Base-by-base conservation (phyloP, 2,797 vertebrate genomes). In the Lepidocolaptes lacrymiger region DNA sequence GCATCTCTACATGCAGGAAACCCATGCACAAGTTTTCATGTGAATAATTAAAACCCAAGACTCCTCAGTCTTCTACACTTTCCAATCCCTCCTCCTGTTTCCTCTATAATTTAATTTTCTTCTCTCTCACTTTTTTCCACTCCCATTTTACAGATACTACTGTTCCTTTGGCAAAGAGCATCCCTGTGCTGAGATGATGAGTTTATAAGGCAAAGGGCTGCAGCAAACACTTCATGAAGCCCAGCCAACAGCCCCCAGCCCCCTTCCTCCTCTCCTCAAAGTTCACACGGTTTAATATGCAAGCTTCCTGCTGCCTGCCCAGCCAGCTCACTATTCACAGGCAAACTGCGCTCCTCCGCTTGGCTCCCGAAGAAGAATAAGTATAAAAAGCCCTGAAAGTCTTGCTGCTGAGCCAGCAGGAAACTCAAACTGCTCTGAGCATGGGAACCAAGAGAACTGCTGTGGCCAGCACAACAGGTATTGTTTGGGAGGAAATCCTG, bases 401-500 rank as follows among this genome's bases (percentile, higher is more conserved):
- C 92, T 89, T 83, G 82, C 93, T 96, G 95, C 94, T 80, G 92
- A 91, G 93, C 89, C 92, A 92, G 67, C 92, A 95, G 94, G 94
- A 94, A 97, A 94, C 62, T 93, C 94, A 89, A 80, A 81, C 64
- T 91, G 91, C 95, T 93, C 83, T 44, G 84, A 93, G 95, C 88
- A 92, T 90, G 88, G 90, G 95, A 93, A 95, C 84, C 66, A 46
- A 78, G 79, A 66, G 76, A 91, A 82, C 59, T 2, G 16, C 89
- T 86, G 73, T 37, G 88, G 77, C 91, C 78, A 72, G 85, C 90
- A 80, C 71, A 76, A 91, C 94, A 94, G 94, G 80, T 91, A 93
- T 93, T 93, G 89, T 95, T 92, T 89, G 87, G 68, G 75, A 96
- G 95, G 96, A 96, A 93, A 91, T 97, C 96, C 95, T 90, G 0